phyloP scores from a whole-genome alignment of 2,888 invertebrate species.

The Noctua fimbriata region DNA sequence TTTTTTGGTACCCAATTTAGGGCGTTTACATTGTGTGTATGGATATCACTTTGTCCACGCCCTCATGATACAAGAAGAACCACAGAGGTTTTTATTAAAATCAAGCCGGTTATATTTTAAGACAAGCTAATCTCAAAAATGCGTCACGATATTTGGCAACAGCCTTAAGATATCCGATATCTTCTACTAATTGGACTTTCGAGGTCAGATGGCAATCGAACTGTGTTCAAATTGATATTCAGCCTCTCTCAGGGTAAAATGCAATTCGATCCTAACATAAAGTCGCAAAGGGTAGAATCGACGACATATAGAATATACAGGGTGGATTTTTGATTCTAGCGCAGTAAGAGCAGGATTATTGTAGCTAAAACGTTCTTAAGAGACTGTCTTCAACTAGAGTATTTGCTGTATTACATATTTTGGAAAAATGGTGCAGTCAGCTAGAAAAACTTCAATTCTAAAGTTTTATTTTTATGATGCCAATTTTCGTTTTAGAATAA shows the following conservation, averaged over 20 bases:
- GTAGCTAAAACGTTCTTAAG: neutral
- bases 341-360: neutral
- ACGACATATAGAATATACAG: neutral
- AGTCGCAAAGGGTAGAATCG: neutral
- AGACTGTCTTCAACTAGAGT: neutral
- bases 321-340: neutral
- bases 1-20: neutral
- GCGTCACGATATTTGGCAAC: slow-evolving; percentile 34
- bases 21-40: neutral
- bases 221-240: neutral
- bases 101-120: neutral
- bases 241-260: neutral
- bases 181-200: slow-evolving; percentile 32
- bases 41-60: neutral
- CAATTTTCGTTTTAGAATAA: neutral
- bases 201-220: slow-evolving; percentile 23
- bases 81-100: neutral
- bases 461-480: neutral
- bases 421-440: neutral
- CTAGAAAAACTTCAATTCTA: too few species aligned
- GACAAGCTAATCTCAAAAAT: slow-evolving; percentile 13
- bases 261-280: neutral
- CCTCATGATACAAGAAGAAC: neutral
- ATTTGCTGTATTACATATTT: neutral
- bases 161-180: slow-evolving; percentile 29